Percentiles rank a stretch among this genome's conserved stretches.
These are phyloP conservation scores for Podargus strigoides DNA, from an alignment of 2,797 vertebrate species.

Conservation along the genomic window DNA sequence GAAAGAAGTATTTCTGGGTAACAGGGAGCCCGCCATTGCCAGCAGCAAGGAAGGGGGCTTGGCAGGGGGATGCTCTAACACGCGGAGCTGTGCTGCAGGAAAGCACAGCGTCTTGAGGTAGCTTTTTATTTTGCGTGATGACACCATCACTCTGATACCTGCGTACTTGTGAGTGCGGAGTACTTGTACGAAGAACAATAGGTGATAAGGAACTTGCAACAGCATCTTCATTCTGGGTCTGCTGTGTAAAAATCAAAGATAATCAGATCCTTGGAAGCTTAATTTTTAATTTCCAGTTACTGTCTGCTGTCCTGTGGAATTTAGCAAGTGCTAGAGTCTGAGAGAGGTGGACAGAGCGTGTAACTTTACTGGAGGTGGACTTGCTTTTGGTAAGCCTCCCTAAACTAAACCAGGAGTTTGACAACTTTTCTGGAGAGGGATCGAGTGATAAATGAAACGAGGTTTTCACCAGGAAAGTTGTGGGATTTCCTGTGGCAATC, in stretches of 20 bases:
- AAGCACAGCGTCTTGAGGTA: not conserved
- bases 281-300: not conserved
- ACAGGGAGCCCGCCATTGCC: not conserved
- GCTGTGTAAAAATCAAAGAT: not conserved
- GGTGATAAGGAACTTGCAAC: not conserved
- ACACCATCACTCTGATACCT: not conserved
- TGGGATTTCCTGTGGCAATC: rapidly evolving
- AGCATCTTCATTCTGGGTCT: not conserved
- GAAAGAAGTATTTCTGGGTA: not conserved
- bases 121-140: not conserved
- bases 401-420: not conserved
- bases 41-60: not conserved
- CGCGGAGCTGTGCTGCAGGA: not conserved
- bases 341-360: rapidly evolving
- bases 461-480: not conserved
- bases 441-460: rapidly evolving
- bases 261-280: not conserved
- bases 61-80: not conserved
- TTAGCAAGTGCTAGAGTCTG: not conserved
- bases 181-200: not conserved
- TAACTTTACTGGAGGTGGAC: not conserved
- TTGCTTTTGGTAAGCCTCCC: not conserved
- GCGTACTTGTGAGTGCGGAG: not conserved
- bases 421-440: not conserved
- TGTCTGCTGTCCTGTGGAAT: rapidly evolving